Evolutionary conservation across 2,888 invertebrate genomes (phyloP).

Genomic region (Tridacna crocea): DNA sequence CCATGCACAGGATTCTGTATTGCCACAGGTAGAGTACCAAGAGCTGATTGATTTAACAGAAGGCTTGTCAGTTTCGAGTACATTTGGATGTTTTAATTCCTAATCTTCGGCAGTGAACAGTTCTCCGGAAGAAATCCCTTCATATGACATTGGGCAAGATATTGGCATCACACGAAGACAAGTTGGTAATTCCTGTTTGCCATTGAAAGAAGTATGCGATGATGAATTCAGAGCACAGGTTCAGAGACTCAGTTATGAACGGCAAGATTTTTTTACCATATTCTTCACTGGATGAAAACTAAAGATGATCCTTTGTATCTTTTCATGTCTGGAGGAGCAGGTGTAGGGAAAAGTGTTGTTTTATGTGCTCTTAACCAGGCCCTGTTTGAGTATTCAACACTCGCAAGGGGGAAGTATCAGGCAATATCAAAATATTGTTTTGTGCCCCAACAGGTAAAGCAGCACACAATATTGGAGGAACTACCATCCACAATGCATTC

Average conservation of each 20-base stretch:
- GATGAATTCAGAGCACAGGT: slow-evolving; percentile 41
- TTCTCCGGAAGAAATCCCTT: not conserved
- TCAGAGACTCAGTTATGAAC: slow-evolving; percentile 40
- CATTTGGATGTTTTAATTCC: slow-evolving; percentile 11
- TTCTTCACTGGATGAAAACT: slow-evolving; percentile 43
- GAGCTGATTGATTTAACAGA: too few species aligned
- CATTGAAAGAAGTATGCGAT: slow-evolving; percentile 19
- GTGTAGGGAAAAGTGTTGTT: slow-evolving; percentile 59
- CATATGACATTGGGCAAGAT: slow-evolving; percentile 19
- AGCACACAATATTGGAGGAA: slow-evolving; percentile 43
- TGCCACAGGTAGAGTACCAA: too few species aligned
- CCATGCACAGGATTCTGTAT: too few species aligned
- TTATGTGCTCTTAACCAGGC: slow-evolving; percentile 40
- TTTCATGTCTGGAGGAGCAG: slow-evolving; percentile 59
- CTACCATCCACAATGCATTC: slow-evolving; percentile 50
- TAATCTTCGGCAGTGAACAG: too few species aligned
- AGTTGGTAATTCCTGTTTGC: not conserved
- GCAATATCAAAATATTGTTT: slow-evolving; percentile 35
- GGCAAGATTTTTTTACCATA: slow-evolving; percentile 50
- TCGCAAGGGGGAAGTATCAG: slow-evolving; percentile 8
- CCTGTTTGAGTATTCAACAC: not conserved
- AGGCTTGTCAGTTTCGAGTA: too few species aligned
- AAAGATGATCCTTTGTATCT: slow-evolving; percentile 38
- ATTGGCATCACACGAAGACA: slow-evolving; percentile 41
- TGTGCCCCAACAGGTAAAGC: slow-evolving; percentile 55